Conservation (phyloP, 2,113 vertebrate genomes). For the Columba janthina region DNA sequence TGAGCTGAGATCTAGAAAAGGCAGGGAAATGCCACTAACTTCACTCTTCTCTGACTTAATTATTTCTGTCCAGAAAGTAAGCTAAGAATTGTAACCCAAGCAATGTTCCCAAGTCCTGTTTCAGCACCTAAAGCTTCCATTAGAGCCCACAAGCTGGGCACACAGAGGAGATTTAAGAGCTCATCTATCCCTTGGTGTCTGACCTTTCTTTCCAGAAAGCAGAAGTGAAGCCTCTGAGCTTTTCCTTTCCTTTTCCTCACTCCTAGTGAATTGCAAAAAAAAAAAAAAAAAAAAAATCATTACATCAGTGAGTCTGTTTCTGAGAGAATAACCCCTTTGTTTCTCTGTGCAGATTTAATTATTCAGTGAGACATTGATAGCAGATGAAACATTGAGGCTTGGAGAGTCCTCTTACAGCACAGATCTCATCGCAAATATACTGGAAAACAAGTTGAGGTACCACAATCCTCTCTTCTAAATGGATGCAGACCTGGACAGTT, state of each 20-base stretch:
- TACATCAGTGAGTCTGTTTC: neutral
- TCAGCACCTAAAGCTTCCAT: neutral
- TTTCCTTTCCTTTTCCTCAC: neutral
- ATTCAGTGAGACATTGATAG: neutral
- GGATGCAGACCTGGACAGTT: neutral
- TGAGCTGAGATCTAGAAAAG: neutral
- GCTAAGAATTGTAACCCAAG: neutral
- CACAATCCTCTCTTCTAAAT: neutral
- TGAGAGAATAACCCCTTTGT: neutral
- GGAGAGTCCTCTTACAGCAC: neutral
- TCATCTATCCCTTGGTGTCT: neutral
- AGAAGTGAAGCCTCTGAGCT: neutral
- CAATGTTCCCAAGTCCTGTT: neutral
- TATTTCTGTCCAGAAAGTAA: neutral
- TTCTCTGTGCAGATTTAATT: neutral
- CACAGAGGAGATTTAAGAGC: neutral
- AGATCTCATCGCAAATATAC: neutral
- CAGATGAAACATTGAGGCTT: neutral
- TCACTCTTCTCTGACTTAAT: neutral
- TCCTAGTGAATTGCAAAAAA: neutral
- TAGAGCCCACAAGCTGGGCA: neutral
- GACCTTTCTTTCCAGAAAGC: neutral
- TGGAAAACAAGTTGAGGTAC: neutral
- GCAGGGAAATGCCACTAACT: neutral
- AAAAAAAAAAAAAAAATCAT: neutral